Percentiles rank a stretch among this genome's conserved stretches.
These are phyloP conservation scores for Eueides isabella DNA, from an alignment of 1,140 invertebrate species.

Conservation along the genomic window DNA sequence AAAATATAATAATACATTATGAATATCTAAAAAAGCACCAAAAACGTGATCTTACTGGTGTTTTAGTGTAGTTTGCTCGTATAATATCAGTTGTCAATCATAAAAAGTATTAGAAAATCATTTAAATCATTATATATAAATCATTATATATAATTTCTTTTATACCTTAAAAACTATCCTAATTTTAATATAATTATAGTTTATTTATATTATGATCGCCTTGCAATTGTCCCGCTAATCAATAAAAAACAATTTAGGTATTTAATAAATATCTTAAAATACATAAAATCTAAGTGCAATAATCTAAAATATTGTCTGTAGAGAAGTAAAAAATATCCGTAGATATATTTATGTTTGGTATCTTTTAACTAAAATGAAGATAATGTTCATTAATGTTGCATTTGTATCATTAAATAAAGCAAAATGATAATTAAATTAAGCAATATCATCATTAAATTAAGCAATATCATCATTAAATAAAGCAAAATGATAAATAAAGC, in stretches of 20 bases:
- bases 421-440: no score
- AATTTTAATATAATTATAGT: constrained; percentile 3
- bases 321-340: not conserved
- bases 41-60: not conserved
- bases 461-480: no score
- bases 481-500: no score
- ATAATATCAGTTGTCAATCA: not conserved
- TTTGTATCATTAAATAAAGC: no score
- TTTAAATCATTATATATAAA: no score
- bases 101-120: not conserved
- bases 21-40: not conserved
- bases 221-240: not conserved
- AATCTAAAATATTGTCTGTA: not conserved
- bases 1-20: not conserved
- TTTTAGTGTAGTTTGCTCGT: not conserved
- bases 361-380: not conserved
- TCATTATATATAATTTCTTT: not conserved
- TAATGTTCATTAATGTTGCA: no score
- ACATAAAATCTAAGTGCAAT: not conserved
- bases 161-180: not conserved
- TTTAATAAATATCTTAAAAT: not conserved
- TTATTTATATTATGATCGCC: not conserved
- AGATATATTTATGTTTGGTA: not conserved
- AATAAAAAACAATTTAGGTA: not conserved
- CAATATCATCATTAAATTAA: no score